Percentiles rank a stretch among this genome's conserved stretches.
These are phyloP conservation scores for Seira musarum DNA, from an alignment of 2,888 invertebrate species.

Conservation along the genomic window DNA sequence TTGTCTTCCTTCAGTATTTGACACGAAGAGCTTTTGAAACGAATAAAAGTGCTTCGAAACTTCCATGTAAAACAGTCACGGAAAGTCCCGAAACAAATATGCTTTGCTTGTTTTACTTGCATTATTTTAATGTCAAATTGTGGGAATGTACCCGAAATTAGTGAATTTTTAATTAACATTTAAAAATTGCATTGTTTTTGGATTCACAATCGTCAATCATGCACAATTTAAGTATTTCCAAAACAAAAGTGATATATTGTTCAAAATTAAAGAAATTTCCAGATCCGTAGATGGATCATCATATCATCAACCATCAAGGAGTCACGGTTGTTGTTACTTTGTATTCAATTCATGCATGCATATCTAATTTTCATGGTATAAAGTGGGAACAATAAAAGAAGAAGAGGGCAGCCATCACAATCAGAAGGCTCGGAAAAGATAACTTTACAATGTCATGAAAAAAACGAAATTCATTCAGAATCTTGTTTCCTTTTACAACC, in stretches of 20 bases:
- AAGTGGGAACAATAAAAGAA: not conserved
- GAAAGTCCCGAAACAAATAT: not conserved
- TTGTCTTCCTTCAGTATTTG: conserved; percentile 30
- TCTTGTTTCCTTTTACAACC: conserved; percentile 8
- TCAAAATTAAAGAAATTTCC: no score
- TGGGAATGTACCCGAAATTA: not conserved
- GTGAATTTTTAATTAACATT: not conserved
- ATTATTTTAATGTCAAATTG: no score
- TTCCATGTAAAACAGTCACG: not conserved
- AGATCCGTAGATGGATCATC: no score
- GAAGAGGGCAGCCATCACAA: not conserved
- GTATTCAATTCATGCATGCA: no score
- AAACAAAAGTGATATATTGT: no score
- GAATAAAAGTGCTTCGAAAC: not conserved
- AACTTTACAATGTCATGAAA: conserved; percentile 38
- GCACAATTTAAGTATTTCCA: not conserved
- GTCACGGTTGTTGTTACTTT: no score
- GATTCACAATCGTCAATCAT: no score
- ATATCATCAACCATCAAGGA: no score
- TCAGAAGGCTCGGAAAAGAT: not conserved
- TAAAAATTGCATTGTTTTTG: conserved; percentile 14
- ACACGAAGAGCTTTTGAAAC: conserved; percentile 40
- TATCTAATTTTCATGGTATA: not conserved
- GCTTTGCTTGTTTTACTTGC: not conserved
- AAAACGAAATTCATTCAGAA: conserved; percentile 1